Evolutionary conservation across 2,888 invertebrate genomes (phyloP).

Genomic region (Coelopa pilipes): DNA sequence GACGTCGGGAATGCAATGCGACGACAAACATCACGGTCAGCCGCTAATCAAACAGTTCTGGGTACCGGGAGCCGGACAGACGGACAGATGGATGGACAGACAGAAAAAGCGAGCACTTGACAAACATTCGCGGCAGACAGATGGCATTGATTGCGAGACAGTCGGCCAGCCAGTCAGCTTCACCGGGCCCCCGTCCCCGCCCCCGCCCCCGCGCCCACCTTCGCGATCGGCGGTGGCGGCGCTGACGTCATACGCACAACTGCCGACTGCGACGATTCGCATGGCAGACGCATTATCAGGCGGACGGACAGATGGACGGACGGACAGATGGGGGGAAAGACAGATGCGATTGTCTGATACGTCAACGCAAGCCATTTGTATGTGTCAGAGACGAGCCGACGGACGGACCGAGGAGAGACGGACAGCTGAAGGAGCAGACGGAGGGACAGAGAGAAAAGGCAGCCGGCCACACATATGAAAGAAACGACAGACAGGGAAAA

Average conservation of each 20-base stretch:
- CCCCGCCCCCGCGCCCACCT: not conserved
- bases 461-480: too few species aligned
- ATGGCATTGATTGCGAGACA: not conserved
- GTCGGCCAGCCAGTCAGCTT: not conserved
- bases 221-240: too few species aligned
- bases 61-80: not conserved
- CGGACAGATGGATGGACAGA: too few species aligned
- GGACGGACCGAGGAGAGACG: not conserved
- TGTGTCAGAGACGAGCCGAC: not conserved
- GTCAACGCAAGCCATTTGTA: constrained; percentile 1
- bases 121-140: too few species aligned
- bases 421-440: not conserved
- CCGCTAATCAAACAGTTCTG: constrained; percentile 6
- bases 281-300: constrained; percentile 17
- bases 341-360: constrained; percentile 10
- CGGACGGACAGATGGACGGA: too few species aligned
- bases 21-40: constrained; percentile 3
- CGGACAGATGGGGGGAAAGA: not conserved
- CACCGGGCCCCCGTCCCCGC: not conserved
- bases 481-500: too few species aligned
- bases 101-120: too few species aligned
- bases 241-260: not conserved
- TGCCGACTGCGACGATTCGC: not conserved
- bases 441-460: not conserved
- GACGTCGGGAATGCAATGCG: not conserved